phyloP scores from a whole-genome alignment of 2,113 vertebrate genomes.

The Eubucco bourcierii region DNA sequence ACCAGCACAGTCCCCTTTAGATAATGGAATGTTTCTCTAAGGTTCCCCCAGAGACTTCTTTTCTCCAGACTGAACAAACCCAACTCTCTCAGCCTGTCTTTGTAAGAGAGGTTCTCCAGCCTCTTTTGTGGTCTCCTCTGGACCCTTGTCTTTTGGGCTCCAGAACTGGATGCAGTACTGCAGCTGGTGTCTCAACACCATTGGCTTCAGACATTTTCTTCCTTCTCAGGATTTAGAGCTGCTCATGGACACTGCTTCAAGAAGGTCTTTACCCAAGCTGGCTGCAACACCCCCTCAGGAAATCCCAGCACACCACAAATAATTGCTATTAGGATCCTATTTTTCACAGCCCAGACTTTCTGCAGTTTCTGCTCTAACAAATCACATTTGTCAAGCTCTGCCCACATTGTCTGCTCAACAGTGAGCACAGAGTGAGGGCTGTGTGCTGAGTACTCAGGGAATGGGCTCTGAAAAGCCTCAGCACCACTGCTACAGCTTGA shows the following conservation, averaged over 20 bases:
- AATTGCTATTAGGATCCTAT: not conserved
- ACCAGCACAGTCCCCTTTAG: too few relatives aligned
- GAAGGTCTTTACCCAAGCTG: not conserved
- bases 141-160: too few relatives aligned
- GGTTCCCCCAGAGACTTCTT: too few relatives aligned
- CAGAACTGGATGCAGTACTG: too few relatives aligned
- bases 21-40: too few relatives aligned
- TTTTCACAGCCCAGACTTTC: conserved; percentile 13
- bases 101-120: too few relatives aligned
- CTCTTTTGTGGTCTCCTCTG: too few relatives aligned
- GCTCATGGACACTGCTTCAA: not conserved
- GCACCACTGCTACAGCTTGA: not conserved
- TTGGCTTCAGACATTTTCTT: not conserved
- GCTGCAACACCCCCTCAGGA: not conserved
- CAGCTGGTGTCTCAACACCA: not conserved
- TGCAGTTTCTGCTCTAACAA: conserved; percentile 32
- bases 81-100: too few relatives aligned
- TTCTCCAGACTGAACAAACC: too few relatives aligned
- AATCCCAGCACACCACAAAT: conserved; percentile 42
- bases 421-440: not conserved
- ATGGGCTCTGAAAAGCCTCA: not conserved
- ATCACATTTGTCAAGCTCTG: conserved; percentile 38
- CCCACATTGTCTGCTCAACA: not conserved
- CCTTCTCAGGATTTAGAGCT: not conserved
- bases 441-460: not conserved